Evolutionary conservation across 2,888 invertebrate genomes (phyloP), one percentile per base, ranked within the genome.

Genomic region (Erebia epiphron): DNA sequence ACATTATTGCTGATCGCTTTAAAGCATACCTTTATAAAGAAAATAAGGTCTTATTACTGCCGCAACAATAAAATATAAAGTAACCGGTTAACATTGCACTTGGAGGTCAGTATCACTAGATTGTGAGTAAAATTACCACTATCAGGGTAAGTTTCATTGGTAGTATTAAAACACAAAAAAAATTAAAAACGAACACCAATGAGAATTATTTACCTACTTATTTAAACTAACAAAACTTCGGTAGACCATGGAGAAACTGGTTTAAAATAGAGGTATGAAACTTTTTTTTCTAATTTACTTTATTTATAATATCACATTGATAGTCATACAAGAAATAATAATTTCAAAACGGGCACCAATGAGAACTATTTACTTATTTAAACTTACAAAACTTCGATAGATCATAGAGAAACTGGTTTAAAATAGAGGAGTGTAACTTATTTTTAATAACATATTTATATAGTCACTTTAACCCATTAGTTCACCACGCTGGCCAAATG

Each of bases 21-120:
- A 46, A 13, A 35, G 35, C 35, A 35, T 35, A 35, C 26, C 26
- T 26, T 1, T 43, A 1, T 13, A 3, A 62, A 13, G 14, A 49
- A 11, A n/a, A 60, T 41, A 16, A 10, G 62, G 49, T 49, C 43
- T 62, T 21, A 62, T 21, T 62, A 62, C 26, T 49, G 21, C 14
- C 21, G 49, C 62, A 14, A 49, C 46, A 49, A 21, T 62, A 14
- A 62, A 62, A 1, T 21, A 4, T 49, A 46, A 49, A 26, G 46
- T 13, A 62, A 62, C 62, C 62, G 62, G 62, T 62, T 49, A 1
- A 49, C 62, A 49, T 49, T 62, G 46, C 49, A 49, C 46, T 62
- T 62, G 46, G 46, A 62, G 62, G 62, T 62, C 62, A 62, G 49
- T 62, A 16, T 9, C 35, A 16, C 46, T 14, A 14, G 62, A 46